These are phyloP conservation scores for Sarcophaga carnaria DNA, from an alignment of 2,888 invertebrate genomes.

Conservation along the genomic window DNA sequence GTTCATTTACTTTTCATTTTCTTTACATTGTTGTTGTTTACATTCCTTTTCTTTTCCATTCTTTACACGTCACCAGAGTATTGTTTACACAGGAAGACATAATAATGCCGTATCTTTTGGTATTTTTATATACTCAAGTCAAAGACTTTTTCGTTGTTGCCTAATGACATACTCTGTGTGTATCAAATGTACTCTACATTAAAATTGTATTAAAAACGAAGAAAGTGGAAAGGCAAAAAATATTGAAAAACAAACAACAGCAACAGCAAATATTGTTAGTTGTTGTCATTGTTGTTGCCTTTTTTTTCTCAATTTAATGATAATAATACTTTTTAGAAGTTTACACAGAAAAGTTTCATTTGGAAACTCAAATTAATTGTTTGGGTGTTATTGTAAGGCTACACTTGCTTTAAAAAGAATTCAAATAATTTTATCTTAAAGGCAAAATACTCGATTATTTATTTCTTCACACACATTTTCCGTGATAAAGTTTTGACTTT, in stretches of 20 bases:
- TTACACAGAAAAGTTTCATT: neutral
- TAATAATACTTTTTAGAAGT: neutral
- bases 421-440: neutral
- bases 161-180: too few species aligned
- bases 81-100: neutral
- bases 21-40: neutral
- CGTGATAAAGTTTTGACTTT: too few species aligned
- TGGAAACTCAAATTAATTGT: neutral
- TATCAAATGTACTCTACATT: too few species aligned
- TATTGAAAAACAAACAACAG: too few species aligned
- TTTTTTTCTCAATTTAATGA: neutral
- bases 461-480: too few species aligned
- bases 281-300: neutral
- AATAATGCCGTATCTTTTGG: neutral
- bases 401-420: neutral
- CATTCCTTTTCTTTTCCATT: neutral
- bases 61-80: neutral
- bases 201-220: too few species aligned
- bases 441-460: too few species aligned
- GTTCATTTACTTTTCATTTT: neutral
- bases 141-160: too few species aligned
- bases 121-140: neutral
- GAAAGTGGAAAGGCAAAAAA: too few species aligned
- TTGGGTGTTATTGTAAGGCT: neutral
- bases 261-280: too few species aligned